phyloP scores from a whole-genome alignment of 2,888 invertebrate genomes.

The Trissolcus brochymenae region DNA sequence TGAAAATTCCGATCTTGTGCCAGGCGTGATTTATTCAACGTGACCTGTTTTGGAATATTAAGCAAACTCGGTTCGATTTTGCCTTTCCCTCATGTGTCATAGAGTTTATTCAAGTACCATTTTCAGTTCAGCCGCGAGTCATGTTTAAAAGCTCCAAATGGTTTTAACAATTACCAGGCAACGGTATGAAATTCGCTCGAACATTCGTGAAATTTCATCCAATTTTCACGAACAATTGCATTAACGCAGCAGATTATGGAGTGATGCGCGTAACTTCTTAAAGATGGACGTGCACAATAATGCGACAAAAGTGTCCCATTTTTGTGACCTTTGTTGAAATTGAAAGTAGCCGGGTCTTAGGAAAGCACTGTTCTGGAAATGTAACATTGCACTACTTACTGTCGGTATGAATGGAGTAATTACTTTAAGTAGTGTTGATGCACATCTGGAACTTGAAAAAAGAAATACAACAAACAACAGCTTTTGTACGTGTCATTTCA shows the following conservation, averaged over 20 bases:
- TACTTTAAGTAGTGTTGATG: constrained; percentile 42
- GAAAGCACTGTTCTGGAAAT: constrained; percentile 22
- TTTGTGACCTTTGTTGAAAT: constrained; percentile 51
- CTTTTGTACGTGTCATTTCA: not conserved
- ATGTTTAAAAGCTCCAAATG: not conserved
- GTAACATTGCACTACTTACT: constrained; percentile 39
- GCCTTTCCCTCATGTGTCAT: constrained; percentile 5
- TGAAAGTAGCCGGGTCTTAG: constrained; percentile 36
- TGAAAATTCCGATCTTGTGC: constrained; percentile 23
- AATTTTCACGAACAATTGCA: constrained; percentile 8
- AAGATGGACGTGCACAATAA: constrained; percentile 20
- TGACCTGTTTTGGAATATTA: constrained; percentile 44
- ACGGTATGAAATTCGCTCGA: not conserved
- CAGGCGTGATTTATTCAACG: constrained; percentile 19
- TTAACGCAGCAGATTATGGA: not conserved
- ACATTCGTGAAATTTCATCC: not conserved
- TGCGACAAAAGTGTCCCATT: constrained; percentile 41
- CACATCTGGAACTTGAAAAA: constrained; percentile 31
- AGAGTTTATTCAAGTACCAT: constrained; percentile 16
- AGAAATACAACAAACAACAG: constrained; percentile 3
- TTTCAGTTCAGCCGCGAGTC: not conserved
- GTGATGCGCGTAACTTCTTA: constrained; percentile 15
- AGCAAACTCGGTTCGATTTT: constrained; percentile 28
- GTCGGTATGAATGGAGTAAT: constrained; percentile 51
- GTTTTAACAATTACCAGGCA: not conserved